Percentiles rank a stretch among this genome's conserved stretches.
Evolutionary conservation across 2,888 invertebrate genomes (phyloP).

Genomic region (Hipparchia semele): DNA sequence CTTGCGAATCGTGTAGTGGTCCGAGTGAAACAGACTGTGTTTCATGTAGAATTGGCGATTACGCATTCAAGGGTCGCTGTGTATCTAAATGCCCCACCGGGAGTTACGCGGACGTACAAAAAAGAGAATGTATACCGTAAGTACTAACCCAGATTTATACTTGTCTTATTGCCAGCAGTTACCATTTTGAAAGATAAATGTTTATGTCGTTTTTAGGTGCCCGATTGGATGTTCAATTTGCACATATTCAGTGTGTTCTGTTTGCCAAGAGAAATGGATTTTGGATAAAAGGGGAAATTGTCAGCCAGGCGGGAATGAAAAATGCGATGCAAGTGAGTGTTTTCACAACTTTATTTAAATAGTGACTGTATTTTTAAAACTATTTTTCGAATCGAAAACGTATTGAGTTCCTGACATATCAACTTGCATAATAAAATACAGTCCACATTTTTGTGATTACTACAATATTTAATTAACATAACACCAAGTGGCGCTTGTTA

Average conservation of each 20-base stretch:
- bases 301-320: conserved; percentile 88
- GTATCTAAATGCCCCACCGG: conserved; percentile 88
- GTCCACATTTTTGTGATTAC: background rate
- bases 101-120: conserved; percentile 89
- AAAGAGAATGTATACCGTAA: conserved; percentile 88
- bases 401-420: background rate
- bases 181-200: conserved; percentile 38
- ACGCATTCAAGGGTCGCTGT: conserved; percentile 88
- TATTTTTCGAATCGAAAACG: background rate
- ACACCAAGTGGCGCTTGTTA: background rate
- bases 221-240: conserved; percentile 91
- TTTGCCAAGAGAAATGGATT: conserved; percentile 89
- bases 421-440: background rate
- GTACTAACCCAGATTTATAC: conserved; percentile 46
- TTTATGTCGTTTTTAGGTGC: conserved; percentile 77
- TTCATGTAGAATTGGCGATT: conserved; percentile 88
- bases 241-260: conserved; percentile 87
- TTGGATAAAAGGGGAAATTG: conserved; percentile 89
- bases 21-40: conserved; percentile 90
- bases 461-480: background rate
- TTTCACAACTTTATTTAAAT: conserved; percentile 20
- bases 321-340: conserved; percentile 88
- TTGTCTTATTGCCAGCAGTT: conserved; percentile 37
- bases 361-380: background rate
- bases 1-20: conserved; percentile 92